Percentiles rank a stretch among this genome's conserved stretches.
Evolutionary conservation across 2,113 vertebrate species (phyloP).

Genomic region (Sinocyclocheilus rhinocerous): DNA sequence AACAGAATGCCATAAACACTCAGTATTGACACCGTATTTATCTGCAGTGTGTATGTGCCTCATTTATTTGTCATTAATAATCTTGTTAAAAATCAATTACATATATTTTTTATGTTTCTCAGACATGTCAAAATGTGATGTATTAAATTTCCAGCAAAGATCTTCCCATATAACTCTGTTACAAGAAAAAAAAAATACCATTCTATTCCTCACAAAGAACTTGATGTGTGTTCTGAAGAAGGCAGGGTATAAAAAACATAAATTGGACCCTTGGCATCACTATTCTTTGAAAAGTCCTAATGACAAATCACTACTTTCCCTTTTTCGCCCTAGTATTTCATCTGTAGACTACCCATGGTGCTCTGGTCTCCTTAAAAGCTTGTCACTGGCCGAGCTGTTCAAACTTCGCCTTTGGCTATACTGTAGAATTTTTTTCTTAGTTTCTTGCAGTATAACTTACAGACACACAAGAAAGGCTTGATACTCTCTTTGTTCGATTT

Average conservation of each 20-base stretch:
- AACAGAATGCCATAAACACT: neutral
- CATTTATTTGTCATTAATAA: neutral
- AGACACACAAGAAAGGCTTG: slow-evolving; percentile 51
- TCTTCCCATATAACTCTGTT: neutral
- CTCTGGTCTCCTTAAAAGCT: slow-evolving; percentile 62
- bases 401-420: slow-evolving; percentile 61
- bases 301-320: slow-evolving; percentile 78
- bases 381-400: slow-evolving; percentile 64
- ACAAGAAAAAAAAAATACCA: slow-evolving; percentile 1
- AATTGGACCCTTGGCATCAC: slow-evolving; percentile 72
- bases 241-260: slow-evolving; percentile 64
- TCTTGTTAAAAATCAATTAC: neutral
- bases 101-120: neutral
- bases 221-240: slow-evolving; percentile 47
- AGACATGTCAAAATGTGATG: neutral
- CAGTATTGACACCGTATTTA: neutral
- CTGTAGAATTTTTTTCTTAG: slow-evolving; percentile 64
- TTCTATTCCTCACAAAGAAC: slow-evolving; percentile 45
- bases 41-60: neutral
- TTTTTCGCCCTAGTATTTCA: slow-evolving; percentile 71
- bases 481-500: slow-evolving; percentile 49
- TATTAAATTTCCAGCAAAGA: neutral
- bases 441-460: slow-evolving; percentile 59
- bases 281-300: slow-evolving; percentile 74
- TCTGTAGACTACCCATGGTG: slow-evolving; percentile 66